Base-by-base conservation (phyloP, 1,140 invertebrate species). In the Luehdorfia chinensis region DNA sequence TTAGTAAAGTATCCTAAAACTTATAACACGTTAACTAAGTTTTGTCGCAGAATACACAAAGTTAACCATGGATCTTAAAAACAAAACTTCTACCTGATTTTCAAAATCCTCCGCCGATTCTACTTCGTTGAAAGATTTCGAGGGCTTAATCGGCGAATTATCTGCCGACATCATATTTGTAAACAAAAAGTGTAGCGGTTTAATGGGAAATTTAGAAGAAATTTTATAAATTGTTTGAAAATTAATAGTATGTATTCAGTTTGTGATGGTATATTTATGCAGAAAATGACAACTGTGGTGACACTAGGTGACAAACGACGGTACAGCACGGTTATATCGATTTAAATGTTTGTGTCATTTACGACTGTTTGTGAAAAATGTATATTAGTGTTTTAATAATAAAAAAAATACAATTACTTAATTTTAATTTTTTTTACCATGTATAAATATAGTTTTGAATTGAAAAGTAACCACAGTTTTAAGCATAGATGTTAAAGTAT, bases 1-100 rank as follows among this genome's bases (percentile, higher is more conserved):
- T 91, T 34, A 94, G 67, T 32, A 95, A 78, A 36, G 89, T 91
- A 62, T 92, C 92, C 93, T 94, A 66, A 55, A 90, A 89, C 68
- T 51, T 59, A 75, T n/a, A 58, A 61, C 52, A 58, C 59, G 21
- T 44, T 55, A 56, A 67, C 48, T 66, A 50, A 54, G 41, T 54
- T 46, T 27, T 56, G 44, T 54, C 55, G 53, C 11, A 32, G 59
- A 14, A 67, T 70, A 83, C 70, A 74, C 72, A 21, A 21, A 21
- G 2, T 21, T 21, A 21, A 21, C 6, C 2, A 21, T 21, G 19
- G 6, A 21, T 21, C 71, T 41, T 49, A 53, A 57, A 55, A 70
- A 63, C 41, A n/a, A n/a, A 55, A 45, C 36, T 45, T 34, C 34
- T 72, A 85, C 80, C 66, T 79, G 73, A 36, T 60, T 75, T 23